phyloP scores from a whole-genome alignment of 2,113 vertebrate species.

The Mus pahari region DNA sequence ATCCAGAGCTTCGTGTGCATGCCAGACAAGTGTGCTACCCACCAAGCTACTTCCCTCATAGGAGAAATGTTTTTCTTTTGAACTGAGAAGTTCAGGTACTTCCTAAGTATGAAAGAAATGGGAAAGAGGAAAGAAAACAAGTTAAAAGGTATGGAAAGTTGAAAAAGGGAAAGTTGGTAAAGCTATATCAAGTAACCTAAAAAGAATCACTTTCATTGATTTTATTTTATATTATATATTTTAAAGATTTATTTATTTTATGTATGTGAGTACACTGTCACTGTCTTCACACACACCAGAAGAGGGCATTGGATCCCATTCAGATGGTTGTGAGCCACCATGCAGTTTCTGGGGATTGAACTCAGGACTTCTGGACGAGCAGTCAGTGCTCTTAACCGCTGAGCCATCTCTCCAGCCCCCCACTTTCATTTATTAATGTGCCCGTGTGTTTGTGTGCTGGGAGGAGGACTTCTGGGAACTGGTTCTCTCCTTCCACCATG shows the following conservation, averaged over 20 bases:
- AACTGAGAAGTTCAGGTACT: neutral
- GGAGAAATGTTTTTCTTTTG: conserved; percentile 33
- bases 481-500: neutral
- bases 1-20: neutral
- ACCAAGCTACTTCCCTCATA: neutral
- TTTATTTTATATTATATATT: too few species aligned
- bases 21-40: neutral
- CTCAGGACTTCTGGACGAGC: too few species aligned
- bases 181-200: neutral
- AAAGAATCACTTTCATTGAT: neutral
- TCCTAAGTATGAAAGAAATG: conserved; percentile 44
- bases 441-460: neutral
- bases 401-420: too few species aligned
- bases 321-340: too few species aligned
- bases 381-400: too few species aligned
- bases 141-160: neutral
- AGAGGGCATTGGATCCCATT: too few species aligned
- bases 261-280: too few species aligned
- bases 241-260: too few species aligned
- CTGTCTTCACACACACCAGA: too few species aligned
- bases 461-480: neutral
- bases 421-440: neutral
- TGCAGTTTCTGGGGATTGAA: too few species aligned
- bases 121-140: conserved; percentile 31
- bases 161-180: conserved; percentile 3